Conservation (phyloP, 1,140 invertebrate genomes). For the Drosophila varians region DNA sequence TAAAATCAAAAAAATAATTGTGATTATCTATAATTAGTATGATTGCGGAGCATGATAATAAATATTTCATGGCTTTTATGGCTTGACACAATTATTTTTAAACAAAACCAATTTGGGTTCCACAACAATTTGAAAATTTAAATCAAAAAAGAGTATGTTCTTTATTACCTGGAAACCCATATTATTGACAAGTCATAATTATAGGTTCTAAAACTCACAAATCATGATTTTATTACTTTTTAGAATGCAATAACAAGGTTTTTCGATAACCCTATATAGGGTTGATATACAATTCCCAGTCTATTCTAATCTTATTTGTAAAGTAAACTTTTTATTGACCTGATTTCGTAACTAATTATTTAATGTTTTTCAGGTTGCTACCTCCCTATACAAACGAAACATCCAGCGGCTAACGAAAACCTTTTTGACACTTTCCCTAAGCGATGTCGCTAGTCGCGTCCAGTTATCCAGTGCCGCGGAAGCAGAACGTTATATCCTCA, state of each 20-base stretch:
- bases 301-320: not conserved
- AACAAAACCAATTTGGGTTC: no score
- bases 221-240: not conserved
- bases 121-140: no score
- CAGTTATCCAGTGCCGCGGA: slow-evolving; percentile 92
- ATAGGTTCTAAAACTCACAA: not conserved
- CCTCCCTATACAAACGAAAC: slow-evolving; percentile 97
- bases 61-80: no score
- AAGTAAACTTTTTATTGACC: not conserved
- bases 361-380: slow-evolving; percentile 87
- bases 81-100: no score
- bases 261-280: not conserved
- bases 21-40: not conserved
- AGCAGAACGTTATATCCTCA: slow-evolving; percentile 96
- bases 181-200: not conserved
- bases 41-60: not conserved
- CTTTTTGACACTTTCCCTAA: slow-evolving; percentile 96
- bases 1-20: not conserved
- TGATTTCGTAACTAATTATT: not conserved
- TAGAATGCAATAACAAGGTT: not conserved
- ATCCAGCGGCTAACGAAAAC: slow-evolving; percentile 98
- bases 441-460: slow-evolving; percentile 96
- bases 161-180: not conserved
- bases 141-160: not conserved
- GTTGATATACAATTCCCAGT: not conserved